Evolutionary conservation across 2,888 invertebrate genomes (phyloP).

Genomic region (Piscicola geometra): DNA sequence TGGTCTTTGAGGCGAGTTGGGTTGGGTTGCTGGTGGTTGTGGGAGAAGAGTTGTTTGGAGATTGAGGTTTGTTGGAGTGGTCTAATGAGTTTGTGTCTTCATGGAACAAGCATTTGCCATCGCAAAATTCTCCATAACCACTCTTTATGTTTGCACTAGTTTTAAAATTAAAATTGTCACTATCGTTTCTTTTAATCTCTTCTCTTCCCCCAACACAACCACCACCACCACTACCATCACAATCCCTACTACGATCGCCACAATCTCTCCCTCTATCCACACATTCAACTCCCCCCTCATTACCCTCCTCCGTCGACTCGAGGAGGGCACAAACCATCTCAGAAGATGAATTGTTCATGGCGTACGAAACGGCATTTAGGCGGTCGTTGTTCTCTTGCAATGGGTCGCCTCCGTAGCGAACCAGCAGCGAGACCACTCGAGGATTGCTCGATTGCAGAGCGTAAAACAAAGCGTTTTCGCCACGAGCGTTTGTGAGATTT

Average conservation of each 20-base stretch:
- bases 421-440: slow-evolving; percentile 35
- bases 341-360: slow-evolving; percentile 29
- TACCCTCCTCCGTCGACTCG: neutral
- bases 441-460: slow-evolving; percentile 38
- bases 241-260: slow-evolving; percentile 30
- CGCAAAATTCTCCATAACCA: too few relatives aligned
- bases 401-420: slow-evolving; percentile 38
- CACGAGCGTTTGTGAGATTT: slow-evolving; percentile 40
- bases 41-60: too few relatives aligned
- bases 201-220: slow-evolving; percentile 35
- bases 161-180: too few relatives aligned
- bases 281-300: too few relatives aligned
- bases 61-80: too few relatives aligned
- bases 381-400: slow-evolving; percentile 35
- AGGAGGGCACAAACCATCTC: slow-evolving; percentile 10
- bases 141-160: too few relatives aligned
- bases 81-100: too few relatives aligned
- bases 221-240: slow-evolving; percentile 36
- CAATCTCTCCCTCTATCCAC: too few relatives aligned
- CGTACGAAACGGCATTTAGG: slow-evolving; percentile 37
- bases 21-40: too few relatives aligned
- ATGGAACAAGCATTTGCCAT: too few relatives aligned
- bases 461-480: slow-evolving; percentile 45
- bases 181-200: too few relatives aligned
- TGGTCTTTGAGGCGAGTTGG: too few relatives aligned